These are phyloP conservation scores for Nomada flava DNA, from an alignment of 2,888 invertebrate species.

Conservation along the genomic window DNA sequence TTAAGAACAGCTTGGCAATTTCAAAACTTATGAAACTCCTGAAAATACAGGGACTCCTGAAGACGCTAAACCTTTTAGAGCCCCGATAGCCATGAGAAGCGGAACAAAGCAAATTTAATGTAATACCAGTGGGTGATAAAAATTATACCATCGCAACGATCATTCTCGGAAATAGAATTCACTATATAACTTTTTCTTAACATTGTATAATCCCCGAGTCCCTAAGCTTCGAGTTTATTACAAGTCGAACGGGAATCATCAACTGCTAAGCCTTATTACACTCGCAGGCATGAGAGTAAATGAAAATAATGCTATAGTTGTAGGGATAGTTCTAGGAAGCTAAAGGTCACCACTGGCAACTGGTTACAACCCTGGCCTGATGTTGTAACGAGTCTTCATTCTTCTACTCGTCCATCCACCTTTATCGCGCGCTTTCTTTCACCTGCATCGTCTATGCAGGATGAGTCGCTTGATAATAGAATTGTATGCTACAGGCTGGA, in stretches of 20 bases:
- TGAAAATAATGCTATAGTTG: background rate
- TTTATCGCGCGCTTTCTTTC: background rate
- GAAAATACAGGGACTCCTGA: too few species aligned
- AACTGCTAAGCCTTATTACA: background rate
- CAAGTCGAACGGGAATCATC: background rate
- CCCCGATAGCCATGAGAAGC: too few species aligned
- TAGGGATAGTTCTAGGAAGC: background rate
- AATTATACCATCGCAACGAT: background rate
- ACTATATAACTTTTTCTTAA: background rate
- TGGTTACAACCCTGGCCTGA: background rate
- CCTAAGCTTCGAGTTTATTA: background rate
- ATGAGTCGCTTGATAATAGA: conserved; percentile 14
- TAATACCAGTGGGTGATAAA: too few species aligned
- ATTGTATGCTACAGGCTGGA: background rate
- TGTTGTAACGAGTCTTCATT: background rate
- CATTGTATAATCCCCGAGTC: background rate
- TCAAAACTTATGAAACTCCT: too few species aligned
- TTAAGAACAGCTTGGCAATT: too few species aligned
- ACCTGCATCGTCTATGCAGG: background rate
- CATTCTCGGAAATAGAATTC: background rate
- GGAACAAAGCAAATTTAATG: too few species aligned
- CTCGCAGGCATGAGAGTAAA: background rate
- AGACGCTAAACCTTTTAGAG: too few species aligned
- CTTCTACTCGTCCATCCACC: background rate
- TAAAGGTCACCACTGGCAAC: background rate